phyloP scores from a whole-genome alignment of 1,140 invertebrate genomes.

The Popillia japonica region DNA sequence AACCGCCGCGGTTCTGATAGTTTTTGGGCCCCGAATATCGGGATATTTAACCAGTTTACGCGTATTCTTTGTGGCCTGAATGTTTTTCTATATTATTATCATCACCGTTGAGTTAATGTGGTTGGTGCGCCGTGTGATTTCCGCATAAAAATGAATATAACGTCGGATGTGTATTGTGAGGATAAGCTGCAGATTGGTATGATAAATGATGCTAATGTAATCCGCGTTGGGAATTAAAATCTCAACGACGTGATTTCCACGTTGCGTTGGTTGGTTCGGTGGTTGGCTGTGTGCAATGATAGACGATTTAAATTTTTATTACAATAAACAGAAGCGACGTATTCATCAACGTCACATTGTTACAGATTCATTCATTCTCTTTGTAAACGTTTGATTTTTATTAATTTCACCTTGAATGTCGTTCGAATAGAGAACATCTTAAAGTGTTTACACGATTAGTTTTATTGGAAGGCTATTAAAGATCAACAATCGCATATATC shows the following conservation, averaged over 20 bases:
- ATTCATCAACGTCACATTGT: not conserved
- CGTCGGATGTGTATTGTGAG: not conserved
- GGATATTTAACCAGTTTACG: slow-evolving; percentile 21
- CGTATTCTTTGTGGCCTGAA: slow-evolving; percentile 14
- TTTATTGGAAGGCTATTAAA: too few species aligned
- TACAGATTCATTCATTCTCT: slow-evolving; percentile 6
- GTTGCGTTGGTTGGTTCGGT: too few species aligned
- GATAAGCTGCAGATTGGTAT: slow-evolving; percentile 11
- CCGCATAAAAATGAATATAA: not conserved
- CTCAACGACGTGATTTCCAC: not conserved
- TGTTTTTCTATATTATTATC: slow-evolving; percentile 17
- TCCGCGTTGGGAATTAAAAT: not conserved
- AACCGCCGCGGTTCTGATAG: not conserved
- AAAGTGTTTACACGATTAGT: not conserved
- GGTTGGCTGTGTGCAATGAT: not conserved
- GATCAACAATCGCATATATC: not conserved
- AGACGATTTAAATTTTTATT: not conserved
- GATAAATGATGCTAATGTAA: slow-evolving; percentile 12
- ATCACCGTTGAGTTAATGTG: not conserved
- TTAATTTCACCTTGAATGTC: slow-evolving; percentile 3
- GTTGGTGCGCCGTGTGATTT: not conserved
- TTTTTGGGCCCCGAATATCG: slow-evolving; percentile 12
- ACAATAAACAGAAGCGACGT: not conserved
- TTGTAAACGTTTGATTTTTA: not conserved
- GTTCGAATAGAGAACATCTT: not conserved